Evolutionary conservation across 2,113 vertebrate genomes (phyloP).

Genomic region (Dromas ardeola): DNA sequence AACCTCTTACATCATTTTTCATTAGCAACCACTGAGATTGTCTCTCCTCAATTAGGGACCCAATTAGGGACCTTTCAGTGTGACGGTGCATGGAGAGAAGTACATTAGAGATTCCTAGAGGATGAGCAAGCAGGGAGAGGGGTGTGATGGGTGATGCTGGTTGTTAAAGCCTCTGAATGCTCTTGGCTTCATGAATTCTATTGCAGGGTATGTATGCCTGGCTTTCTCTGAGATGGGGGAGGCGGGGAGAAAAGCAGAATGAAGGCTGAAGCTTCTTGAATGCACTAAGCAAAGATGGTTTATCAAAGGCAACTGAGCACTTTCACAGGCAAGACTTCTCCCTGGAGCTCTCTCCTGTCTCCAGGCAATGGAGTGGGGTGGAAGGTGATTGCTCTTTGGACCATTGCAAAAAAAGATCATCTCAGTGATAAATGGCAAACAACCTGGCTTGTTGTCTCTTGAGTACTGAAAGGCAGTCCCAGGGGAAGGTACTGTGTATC

Average conservation of each 20-base stretch:
- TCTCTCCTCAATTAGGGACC: not conserved
- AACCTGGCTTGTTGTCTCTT: not conserved
- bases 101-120: not conserved
- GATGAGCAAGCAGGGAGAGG: not conserved
- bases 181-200: not conserved
- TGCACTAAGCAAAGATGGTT: not conserved
- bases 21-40: not conserved
- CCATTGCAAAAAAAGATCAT: not conserved
- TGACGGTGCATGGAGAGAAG: not conserved
- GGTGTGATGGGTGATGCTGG: not conserved
- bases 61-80: not conserved
- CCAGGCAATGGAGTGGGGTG: not conserved
- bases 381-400: not conserved
- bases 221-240: not conserved
- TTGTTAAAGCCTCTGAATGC: not conserved
- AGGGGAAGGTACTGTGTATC: not conserved
- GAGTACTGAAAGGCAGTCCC: not conserved
- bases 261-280: not conserved
- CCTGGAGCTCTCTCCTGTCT: not conserved
- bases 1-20: not conserved
- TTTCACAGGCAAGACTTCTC: not conserved
- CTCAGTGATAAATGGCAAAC: rapidly evolving
- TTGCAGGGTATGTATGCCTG: not conserved
- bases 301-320: not conserved
- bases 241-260: not conserved